Evolutionary conservation across 2,113 vertebrate genomes (phyloP).

Genomic region (Chionomys nivalis): DNA sequence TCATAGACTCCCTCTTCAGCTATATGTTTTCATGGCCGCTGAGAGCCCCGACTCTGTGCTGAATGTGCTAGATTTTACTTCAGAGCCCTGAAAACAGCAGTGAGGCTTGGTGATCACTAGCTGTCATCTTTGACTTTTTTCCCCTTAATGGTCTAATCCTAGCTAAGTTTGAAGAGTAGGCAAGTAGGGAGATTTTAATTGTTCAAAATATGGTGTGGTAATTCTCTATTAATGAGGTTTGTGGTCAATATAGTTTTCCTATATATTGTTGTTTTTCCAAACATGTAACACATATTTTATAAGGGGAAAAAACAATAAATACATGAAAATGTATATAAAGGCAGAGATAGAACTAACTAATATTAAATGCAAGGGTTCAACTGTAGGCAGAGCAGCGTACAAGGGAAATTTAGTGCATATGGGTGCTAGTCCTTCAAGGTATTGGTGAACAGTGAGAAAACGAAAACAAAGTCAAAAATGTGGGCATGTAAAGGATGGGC

Average conservation of each 20-base stretch:
- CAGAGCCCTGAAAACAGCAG: constrained; percentile 69
- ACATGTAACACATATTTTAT: neutral
- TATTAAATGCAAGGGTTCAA: neutral
- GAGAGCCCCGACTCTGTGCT: constrained; percentile 60
- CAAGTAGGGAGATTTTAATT: constrained; percentile 27
- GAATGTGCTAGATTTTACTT: constrained; percentile 77
- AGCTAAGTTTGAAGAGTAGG: constrained; percentile 46
- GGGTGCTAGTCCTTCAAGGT: neutral
- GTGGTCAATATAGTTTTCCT: neutral
- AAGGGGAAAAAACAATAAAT: constrained; percentile 48
- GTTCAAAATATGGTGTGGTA: neutral
- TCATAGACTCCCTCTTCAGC: constrained; percentile 73
- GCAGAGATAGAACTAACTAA: neutral
- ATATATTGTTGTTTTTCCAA: constrained; percentile 29
- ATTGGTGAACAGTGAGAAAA: constrained; percentile 38
- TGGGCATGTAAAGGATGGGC: neutral
- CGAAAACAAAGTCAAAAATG: neutral
- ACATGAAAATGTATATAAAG: neutral
- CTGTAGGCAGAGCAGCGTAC: neutral
- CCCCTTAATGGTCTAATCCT: constrained; percentile 47
- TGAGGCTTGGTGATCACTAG: constrained; percentile 58
- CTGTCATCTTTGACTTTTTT: constrained; percentile 69
- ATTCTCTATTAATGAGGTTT: constrained; percentile 34
- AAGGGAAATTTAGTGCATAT: neutral
- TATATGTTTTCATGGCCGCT: constrained; percentile 73